Evolutionary conservation across 2,888 invertebrate species (phyloP).

Genomic region (Chouioia cunea): DNA sequence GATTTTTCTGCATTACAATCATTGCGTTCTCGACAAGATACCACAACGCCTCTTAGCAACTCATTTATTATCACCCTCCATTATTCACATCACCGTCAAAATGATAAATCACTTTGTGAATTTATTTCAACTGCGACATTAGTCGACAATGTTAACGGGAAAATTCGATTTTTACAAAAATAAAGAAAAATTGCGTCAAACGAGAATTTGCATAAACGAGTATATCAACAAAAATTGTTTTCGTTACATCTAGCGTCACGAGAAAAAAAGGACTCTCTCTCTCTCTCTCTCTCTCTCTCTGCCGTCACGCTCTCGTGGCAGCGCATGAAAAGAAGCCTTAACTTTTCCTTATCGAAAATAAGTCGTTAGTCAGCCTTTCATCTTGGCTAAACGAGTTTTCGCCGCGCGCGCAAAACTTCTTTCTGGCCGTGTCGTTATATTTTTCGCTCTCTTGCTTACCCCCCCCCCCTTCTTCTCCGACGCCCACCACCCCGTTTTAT

Average conservation of each 20-base stretch:
- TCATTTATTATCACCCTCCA: no score
- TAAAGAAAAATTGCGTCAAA: neutral
- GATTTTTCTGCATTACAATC: no score
- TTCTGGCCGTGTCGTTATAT: conserved; percentile 43
- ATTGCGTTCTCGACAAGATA: no score
- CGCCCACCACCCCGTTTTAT: no score
- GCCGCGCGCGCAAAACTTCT: conserved; percentile 57
- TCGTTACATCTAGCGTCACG: neutral
- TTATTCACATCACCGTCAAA: no score
- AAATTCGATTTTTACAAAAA: no score
- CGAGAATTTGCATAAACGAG: conserved; percentile 19
- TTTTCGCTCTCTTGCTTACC: conserved; percentile 27
- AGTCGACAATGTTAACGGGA: no score
- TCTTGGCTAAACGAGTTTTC: conserved; percentile 68
- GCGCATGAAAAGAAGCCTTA: conserved; percentile 60
- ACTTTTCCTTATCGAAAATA: conserved; percentile 69
- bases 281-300: neutral
- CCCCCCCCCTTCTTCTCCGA: neutral
- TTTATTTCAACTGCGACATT: no score
- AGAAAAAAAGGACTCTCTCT: conserved; percentile 10
- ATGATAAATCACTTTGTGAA: no score
- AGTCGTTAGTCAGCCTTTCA: conserved; percentile 68
- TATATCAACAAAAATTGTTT: no score
- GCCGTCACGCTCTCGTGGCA: conserved; percentile 15
- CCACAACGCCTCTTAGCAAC: no score